A percentile compares a stretch with the other conserved stretches of the same genome.
Evolutionary conservation across 2,888 invertebrate species (phyloP).

Genomic region (Lissonota sp.): DNA sequence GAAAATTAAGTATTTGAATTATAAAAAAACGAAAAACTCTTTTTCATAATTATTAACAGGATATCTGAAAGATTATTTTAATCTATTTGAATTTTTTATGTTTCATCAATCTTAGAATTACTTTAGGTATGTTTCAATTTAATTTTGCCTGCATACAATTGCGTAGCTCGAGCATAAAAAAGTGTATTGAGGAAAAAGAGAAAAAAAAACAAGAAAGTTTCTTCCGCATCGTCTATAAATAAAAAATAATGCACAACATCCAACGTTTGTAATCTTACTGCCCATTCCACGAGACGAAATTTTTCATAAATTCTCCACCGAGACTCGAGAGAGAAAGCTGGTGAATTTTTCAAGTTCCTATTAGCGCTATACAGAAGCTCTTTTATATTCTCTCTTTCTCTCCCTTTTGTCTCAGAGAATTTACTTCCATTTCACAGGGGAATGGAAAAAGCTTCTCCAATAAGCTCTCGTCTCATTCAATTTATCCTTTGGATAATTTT

Average conservation of each 20-base stretch:
- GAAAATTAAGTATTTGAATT: too few relatives aligned
- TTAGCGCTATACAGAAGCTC: background rate
- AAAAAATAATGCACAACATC: background rate
- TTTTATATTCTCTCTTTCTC: background rate
- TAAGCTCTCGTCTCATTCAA: slow-evolving; percentile 37
- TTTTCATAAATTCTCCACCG: slow-evolving; percentile 36
- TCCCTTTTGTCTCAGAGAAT: slow-evolving; percentile 13
- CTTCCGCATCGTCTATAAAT: background rate
- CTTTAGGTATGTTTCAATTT: too few relatives aligned
- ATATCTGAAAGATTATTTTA: too few relatives aligned
- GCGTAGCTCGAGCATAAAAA: too few relatives aligned
- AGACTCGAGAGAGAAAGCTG: slow-evolving; percentile 11
- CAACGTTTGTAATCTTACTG: background rate
- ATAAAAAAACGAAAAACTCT: too few relatives aligned
- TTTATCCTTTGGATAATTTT: slow-evolving; percentile 34
- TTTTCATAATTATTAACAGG: too few relatives aligned
- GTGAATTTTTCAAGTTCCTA: background rate
- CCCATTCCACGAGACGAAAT: slow-evolving; percentile 22
- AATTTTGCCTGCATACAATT: too few relatives aligned
- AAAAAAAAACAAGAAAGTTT: background rate
- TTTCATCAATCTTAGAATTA: too few relatives aligned
- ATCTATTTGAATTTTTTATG: too few relatives aligned
- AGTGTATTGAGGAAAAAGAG: background rate
- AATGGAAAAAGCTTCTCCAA: slow-evolving; percentile 9
- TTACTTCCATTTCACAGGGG: slow-evolving; percentile 18